Evolutionary conservation across 2,797 vertebrate genomes (phyloP), one percentile per base, ranked within the genome.

Genomic region (Pantherophis alleghaniensis): DNA sequence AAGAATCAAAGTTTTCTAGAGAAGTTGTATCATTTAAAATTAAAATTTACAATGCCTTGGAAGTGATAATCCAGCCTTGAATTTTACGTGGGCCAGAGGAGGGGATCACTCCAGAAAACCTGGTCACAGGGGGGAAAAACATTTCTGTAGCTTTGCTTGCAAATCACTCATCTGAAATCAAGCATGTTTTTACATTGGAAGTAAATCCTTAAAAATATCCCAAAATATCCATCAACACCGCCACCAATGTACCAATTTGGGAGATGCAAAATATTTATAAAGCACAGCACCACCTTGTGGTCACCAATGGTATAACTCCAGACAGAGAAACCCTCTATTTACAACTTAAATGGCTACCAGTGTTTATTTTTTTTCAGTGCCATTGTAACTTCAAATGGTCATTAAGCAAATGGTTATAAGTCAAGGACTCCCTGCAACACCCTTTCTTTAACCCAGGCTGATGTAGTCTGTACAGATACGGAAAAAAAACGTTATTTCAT

Each of bases 281-380:
- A 96, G 95, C 95, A 95, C 83, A 96, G 95, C 96, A 94, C 95
- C 96, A 96, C 93, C 96, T 96, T 96, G 96, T 95, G 96, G 96
- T 92, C 53, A 12, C 0, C 53, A 88, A 86, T 93, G 91, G 95
- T 92, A 94, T 57, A 93, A 95, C 89, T 7, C 5, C 0, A 79
- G 66, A 74, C 16, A 74, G 32, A 74, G 14, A 37, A 32, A 1
- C 37, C n/a, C 14, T 69, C n/a, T 1, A 37, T 37, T 74, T 74
- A 74, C 32, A 74, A 74, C 2, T 32, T n/a, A 32, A 69, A 32
- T 16, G 22, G 22, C 24, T 60, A 69, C 11, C 13, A 66, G 26
- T n/a, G 26, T 66, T 66, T 66, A 20, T 18, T 74, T 74, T 74
- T 74, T 74, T 74, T 7, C 32, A 74, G 13, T 16, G 13, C 28